Conservation (phyloP, 2,888 invertebrate species). For the Calameuta filiformis region DNA sequence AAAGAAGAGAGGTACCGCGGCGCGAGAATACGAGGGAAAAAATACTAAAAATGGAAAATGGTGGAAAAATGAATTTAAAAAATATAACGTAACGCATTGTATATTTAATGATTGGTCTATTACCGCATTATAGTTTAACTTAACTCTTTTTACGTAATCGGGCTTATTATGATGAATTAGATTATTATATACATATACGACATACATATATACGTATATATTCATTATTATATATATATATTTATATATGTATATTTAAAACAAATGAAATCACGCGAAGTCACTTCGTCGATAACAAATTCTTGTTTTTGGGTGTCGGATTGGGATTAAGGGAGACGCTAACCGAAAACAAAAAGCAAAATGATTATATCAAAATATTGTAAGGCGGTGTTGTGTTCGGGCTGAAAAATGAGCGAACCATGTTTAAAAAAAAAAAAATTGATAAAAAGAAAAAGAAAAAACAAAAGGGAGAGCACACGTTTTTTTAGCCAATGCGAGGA, state of each 20-base stretch:
- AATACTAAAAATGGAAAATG: slow-evolving; percentile 1
- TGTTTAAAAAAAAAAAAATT: slow-evolving; percentile 21
- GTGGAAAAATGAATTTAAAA: slow-evolving; percentile 8
- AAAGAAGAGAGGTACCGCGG: neutral
- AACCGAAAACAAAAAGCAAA: slow-evolving; percentile 42
- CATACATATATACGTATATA: neutral
- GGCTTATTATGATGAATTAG: slow-evolving; percentile 38
- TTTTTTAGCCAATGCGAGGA: neutral
- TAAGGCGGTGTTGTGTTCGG: neutral
- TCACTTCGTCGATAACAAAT: slow-evolving; percentile 3
- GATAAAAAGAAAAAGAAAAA: slow-evolving; percentile 1
- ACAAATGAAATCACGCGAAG: neutral
- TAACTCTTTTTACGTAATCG: slow-evolving; percentile 28
- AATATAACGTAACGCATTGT: slow-evolving; percentile 8
- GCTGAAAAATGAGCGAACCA: slow-evolving; percentile 19
- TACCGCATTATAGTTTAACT: slow-evolving; percentile 1
- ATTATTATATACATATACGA: slow-evolving; percentile 10
- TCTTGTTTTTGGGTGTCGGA: slow-evolving; percentile 43
- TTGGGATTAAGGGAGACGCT: slow-evolving; percentile 48
- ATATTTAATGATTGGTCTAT: slow-evolving; percentile 12
- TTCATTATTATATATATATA: slow-evolving; percentile 14
- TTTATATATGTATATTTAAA: neutral
- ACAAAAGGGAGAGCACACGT: too few species aligned
- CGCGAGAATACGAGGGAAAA: neutral
- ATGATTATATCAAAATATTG: slow-evolving; percentile 4